Evolutionary conservation across 2,113 vertebrate genomes (phyloP).

Genomic region (Thryonomys swinderianus): DNA sequence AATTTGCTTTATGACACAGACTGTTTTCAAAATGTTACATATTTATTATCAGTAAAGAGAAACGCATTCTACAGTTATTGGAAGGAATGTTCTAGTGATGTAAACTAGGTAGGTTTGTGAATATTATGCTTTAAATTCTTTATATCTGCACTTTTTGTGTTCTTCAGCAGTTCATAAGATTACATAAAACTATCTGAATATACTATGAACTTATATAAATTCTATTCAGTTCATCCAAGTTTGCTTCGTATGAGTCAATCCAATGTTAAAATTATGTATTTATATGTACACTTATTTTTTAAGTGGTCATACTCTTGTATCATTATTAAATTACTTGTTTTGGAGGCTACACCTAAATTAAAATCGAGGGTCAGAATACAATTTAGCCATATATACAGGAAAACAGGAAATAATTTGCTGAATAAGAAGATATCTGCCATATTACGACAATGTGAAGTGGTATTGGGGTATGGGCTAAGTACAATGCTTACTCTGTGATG

Average conservation of each 20-base stretch:
- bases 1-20: not conserved
- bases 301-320: not conserved
- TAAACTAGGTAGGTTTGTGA: not conserved
- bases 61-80: not conserved
- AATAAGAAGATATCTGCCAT: not conserved
- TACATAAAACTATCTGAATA: not conserved
- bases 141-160: not conserved
- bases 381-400: not conserved
- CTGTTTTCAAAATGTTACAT: not conserved
- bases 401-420: not conserved
- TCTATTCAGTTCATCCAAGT: not conserved
- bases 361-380: not conserved
- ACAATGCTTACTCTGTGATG: not conserved
- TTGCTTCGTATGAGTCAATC: not conserved
- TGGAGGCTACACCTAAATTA: not conserved
- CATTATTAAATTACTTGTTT: not conserved
- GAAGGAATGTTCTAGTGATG: not conserved
- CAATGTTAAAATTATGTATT: not conserved
- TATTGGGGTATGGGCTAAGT: not conserved
- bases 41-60: not conserved
- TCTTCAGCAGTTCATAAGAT: not conserved
- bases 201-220: not conserved
- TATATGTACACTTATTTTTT: not conserved
- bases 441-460: not conserved
- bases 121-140: not conserved